These are phyloP conservation scores for Melanotaenia trifasciata DNA, from an alignment of 2,797 vertebrate genomes.

Conservation along the genomic window DNA sequence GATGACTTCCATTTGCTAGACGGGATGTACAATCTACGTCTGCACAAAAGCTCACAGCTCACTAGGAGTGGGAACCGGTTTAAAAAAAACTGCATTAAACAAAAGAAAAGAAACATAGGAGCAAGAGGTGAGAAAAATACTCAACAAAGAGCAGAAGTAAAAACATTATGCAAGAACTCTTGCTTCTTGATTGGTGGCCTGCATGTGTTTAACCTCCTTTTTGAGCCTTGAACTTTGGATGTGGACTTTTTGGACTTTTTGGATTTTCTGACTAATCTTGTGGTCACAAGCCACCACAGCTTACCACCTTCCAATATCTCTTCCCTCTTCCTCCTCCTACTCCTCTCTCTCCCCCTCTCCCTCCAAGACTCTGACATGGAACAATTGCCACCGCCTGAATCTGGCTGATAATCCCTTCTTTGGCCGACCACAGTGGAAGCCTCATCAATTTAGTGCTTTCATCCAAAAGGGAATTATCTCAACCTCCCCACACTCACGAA, in stretches of 20 bases:
- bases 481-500: slow-evolving; percentile 5
- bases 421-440: slow-evolving; percentile 46
- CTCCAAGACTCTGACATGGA: slow-evolving; percentile 45
- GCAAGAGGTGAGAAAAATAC: not conserved
- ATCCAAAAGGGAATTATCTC: slow-evolving; percentile 49
- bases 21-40: not conserved
- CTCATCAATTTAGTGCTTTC: slow-evolving; percentile 61
- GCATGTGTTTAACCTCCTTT: not conserved
- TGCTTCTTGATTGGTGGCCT: too few relatives aligned
- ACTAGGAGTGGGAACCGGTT: not conserved
- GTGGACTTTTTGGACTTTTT: not conserved
- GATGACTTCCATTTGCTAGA: not conserved
- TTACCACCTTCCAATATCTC: not conserved
- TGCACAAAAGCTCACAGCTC: not conserved
- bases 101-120: not conserved
- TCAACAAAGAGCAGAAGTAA: not conserved
- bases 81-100: not conserved
- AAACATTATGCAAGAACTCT: not conserved
- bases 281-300: not conserved
- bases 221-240: not conserved
- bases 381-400: slow-evolving; percentile 51
- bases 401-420: slow-evolving; percentile 66
- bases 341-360: slow-evolving; percentile 8
- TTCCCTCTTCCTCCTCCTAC: not conserved
- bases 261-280: not conserved